A percentile compares a stretch with the other conserved stretches of the same genome.
Conservation (phyloP, 2,113 vertebrate genomes). For the Bothrops jararaca region DNA sequence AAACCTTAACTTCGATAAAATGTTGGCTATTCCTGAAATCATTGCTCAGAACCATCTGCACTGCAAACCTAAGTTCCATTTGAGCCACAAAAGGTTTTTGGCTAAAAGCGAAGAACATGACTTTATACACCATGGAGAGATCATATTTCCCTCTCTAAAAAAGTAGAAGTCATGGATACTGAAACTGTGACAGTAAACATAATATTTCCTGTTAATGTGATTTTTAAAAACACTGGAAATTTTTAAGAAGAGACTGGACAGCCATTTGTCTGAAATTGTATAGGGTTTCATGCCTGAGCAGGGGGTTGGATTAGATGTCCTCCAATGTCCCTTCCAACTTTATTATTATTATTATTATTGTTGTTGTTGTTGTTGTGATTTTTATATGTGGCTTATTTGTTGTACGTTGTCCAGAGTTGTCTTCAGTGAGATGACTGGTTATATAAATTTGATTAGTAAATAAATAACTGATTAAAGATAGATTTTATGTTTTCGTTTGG, state of each 20-base stretch:
- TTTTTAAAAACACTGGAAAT: neutral
- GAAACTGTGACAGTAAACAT: neutral
- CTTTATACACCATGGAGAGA: neutral
- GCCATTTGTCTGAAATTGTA: neutral
- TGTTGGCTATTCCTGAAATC: neutral
- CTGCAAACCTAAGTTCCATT: neutral
- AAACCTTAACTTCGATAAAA: neutral
- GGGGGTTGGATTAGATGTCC: neutral
- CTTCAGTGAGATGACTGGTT: neutral
- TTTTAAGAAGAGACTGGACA: neutral
- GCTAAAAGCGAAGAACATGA: neutral
- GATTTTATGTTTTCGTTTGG: neutral
- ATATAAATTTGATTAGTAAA: neutral
- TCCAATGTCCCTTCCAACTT: neutral
- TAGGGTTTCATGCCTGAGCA: neutral
- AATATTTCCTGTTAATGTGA: neutral
- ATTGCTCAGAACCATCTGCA: neutral
- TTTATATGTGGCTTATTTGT: neutral
- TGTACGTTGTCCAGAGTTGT: neutral
- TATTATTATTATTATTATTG: neutral
- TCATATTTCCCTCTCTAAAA: neutral
- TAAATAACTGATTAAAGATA: neutral
- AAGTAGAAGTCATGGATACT: neutral
- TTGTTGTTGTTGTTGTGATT: neutral
- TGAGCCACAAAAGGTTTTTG: neutral